Percentiles rank a stretch among this genome's conserved stretches.
Evolutionary conservation across 2,797 vertebrate species (phyloP).

Genomic region (Carduelis carduelis): DNA sequence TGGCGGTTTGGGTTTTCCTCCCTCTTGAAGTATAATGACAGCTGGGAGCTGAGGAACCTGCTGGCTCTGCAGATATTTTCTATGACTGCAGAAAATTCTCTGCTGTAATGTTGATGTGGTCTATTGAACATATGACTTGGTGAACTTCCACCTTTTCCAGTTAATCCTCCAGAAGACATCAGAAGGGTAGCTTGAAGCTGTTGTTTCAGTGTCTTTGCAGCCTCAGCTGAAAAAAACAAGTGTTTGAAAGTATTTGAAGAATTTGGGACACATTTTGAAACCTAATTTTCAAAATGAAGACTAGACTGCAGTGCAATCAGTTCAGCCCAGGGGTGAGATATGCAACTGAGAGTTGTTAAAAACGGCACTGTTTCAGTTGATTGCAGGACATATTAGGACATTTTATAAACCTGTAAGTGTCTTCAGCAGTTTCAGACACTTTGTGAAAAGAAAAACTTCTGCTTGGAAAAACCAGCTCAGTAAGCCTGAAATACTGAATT

Average conservation of each 20-base stretch:
- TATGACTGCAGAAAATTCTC: not conserved
- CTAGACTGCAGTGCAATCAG: not conserved
- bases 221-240: not conserved
- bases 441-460: not conserved
- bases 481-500: not conserved
- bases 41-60: not conserved
- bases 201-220: not conserved
- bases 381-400: not conserved
- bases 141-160: not conserved
- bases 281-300: not conserved
- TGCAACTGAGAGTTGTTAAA: not conserved
- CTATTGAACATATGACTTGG: not conserved
- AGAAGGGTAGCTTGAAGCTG: not conserved
- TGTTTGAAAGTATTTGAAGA: not conserved
- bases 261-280: not conserved
- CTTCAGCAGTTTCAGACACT: not conserved
- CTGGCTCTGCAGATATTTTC: not conserved
- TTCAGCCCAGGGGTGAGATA: not conserved
- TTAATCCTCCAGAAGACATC: not conserved
- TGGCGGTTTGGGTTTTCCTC: not conserved
- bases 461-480: not conserved
- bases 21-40: not conserved
- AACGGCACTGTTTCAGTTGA: not conserved
- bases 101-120: not conserved
- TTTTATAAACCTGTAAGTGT: not conserved